Conservation (phyloP, 2,888 invertebrate species). For the Diaperis boleti region DNA sequence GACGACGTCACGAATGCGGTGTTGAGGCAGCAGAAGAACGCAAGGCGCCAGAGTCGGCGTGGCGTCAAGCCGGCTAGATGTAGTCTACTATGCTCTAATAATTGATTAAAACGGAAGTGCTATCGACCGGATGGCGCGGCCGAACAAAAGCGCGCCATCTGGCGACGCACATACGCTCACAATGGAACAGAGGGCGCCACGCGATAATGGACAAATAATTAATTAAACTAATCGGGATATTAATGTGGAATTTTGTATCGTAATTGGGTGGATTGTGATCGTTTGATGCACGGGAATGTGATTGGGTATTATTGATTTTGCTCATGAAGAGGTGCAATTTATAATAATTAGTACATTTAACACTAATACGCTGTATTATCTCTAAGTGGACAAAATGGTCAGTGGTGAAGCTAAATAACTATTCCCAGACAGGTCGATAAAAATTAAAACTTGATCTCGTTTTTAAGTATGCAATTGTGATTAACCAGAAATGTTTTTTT, state of each 20-base stretch:
- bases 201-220: background rate
- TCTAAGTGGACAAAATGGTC: too few species aligned
- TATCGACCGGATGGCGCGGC: slow-evolving; percentile 54
- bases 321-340: too few species aligned
- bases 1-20: slow-evolving; percentile 18
- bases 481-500: too few species aligned
- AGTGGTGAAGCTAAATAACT: too few species aligned
- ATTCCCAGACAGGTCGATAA: too few species aligned
- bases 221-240: background rate
- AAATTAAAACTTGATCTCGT: too few species aligned
- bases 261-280: too few species aligned
- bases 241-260: too few species aligned
- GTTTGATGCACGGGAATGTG: background rate
- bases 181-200: slow-evolving; percentile 44
- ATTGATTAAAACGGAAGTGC: slow-evolving; percentile 57
- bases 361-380: too few species aligned
- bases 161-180: slow-evolving; percentile 38
- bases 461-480: too few species aligned
- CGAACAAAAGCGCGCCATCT: slow-evolving; percentile 50
- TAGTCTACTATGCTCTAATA: slow-evolving; percentile 45
- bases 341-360: too few species aligned
- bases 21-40: slow-evolving; percentile 21
- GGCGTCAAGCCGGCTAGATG: slow-evolving; percentile 49
- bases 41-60: slow-evolving; percentile 45
- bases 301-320: too few species aligned